Conservation (phyloP, 2,888 invertebrate species). For the Timema cristinae region DNA sequence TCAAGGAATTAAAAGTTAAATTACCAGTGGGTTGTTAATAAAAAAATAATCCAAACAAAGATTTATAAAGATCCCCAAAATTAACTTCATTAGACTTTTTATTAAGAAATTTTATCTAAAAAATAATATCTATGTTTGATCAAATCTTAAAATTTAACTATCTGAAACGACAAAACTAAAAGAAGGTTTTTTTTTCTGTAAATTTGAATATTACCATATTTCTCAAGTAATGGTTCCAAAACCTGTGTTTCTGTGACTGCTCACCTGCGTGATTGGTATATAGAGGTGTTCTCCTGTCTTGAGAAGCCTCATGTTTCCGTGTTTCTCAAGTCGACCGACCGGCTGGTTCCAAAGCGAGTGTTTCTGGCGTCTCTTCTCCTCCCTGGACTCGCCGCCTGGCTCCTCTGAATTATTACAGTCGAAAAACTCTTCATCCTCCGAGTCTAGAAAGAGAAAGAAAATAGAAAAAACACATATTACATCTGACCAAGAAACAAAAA, state of each 20-base stretch:
- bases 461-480: no score
- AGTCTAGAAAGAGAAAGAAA: no score
- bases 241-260: neutral
- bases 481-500: no score
- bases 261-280: conserved; percentile 68
- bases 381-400: conserved; percentile 35
- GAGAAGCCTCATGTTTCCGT: conserved; percentile 63
- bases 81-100: no score
- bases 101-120: neutral
- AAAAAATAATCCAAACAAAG: no score
- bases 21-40: no score
- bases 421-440: conserved; percentile 72
- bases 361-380: conserved; percentile 36
- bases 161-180: neutral
- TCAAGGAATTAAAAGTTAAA: no score
- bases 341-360: conserved; percentile 58
- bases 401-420: conserved; percentile 46
- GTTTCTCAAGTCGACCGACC: conserved; percentile 65
- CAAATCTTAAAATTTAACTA: neutral
- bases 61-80: no score
- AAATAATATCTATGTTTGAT: neutral
- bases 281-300: conserved; percentile 68
- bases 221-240: no score
- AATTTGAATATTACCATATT: neutral
- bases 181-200: neutral